Base-by-base conservation (phyloP, 2,888 invertebrate species). In the Andricus quercusramuli region DNA sequence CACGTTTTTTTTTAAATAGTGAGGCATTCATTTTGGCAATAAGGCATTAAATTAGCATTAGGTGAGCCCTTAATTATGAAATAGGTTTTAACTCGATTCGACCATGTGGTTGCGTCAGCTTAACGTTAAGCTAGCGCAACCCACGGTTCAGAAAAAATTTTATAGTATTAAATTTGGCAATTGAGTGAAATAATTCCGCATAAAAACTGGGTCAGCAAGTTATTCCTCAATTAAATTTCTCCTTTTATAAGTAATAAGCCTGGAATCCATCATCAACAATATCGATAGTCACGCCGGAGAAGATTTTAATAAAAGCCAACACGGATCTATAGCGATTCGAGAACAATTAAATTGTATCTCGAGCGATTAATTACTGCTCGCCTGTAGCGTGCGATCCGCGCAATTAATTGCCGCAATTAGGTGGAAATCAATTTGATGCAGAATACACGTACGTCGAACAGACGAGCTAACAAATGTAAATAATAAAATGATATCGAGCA, bases 321-420 rank as follows among this genome's bases (percentile, higher is more conserved):
- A 47, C 20, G 25, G 3, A 70, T 51, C 51, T 51, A 51, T 47
- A 25, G 51, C 25, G 25, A 47, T 51, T 70, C 11, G 20, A 51
- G 32, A 70, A 51, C 70, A 70, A 70, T 70, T 70, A 47, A 70
- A 70, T 29, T 70, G 25, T 44, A 64, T 37, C 22, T 62, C 41
- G 37, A 20, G 78, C 77, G 41, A 80, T 80, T 80, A 78, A 78
- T 80, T 74, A 78, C 80, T 25, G 62, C 44, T 47, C 25, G 78
- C 74, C 56, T 74, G 44, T 47, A 66, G 66, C 29, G 78, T 29
- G 74, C 70, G 59, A 77, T 65, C 20, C 80, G 37, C 67, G 29
- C 62, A 44, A 76, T 79, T 66, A 62, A 77, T 77, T 77, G 32
- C 65, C 22, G 64, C 44, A 64, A 44, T 47, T 67, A 56, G 59